Conservation (phyloP, 2,888 invertebrate species). For the Corbicula japonica region DNA sequence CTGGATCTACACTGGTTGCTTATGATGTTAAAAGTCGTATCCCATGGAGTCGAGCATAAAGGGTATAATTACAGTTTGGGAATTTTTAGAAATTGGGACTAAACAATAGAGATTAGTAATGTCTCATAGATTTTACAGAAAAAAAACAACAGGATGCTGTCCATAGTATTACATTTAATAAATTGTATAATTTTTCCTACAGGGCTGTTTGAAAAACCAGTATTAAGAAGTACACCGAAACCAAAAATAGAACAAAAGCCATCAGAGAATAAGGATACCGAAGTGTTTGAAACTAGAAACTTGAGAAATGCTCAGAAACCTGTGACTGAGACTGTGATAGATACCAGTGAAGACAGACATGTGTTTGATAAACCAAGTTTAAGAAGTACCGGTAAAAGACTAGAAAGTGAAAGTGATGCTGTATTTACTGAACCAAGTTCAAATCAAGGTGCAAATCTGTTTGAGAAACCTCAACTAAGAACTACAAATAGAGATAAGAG, state of each 20-base stretch:
- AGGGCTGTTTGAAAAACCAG: conserved; percentile 58
- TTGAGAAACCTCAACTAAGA: conserved; percentile 63
- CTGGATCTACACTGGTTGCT: no score
- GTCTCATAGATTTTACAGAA: no score
- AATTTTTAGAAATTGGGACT: no score
- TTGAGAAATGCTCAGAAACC: conserved; percentile 49
- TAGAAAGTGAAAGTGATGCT: conserved; percentile 10
- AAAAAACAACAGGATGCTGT: background rate
- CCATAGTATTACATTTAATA: background rate
- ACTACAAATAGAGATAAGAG: conserved; percentile 33
- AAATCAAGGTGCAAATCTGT: conserved; percentile 44
- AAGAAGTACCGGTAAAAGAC: conserved; percentile 25
- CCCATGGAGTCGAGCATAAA: no score
- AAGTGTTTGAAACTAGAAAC: conserved; percentile 19
- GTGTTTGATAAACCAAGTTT: conserved; percentile 67
- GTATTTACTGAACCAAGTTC: conserved; percentile 14
- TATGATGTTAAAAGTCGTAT: no score
- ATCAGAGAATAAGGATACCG: conserved; percentile 14
- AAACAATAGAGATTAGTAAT: no score
- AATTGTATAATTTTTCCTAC: background rate
- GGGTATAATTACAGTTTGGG: no score
- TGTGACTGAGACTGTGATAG: conserved; percentile 35
- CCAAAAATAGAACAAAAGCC: conserved; percentile 31
- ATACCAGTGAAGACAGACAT: conserved; percentile 32
- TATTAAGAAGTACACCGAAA: conserved; percentile 55